Conservation (phyloP, 2,888 invertebrate genomes). For the Cephonodes hylas region DNA sequence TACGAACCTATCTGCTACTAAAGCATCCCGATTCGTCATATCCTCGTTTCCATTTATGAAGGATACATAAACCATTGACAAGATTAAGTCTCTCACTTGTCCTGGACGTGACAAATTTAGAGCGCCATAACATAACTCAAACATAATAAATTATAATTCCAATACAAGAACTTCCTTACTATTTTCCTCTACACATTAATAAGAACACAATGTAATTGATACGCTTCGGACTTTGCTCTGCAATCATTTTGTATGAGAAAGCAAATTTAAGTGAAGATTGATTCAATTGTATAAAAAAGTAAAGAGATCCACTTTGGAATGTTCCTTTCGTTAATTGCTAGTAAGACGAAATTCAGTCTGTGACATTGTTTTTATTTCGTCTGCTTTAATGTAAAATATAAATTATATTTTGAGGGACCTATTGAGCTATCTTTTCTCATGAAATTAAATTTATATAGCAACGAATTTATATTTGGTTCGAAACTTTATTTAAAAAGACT, state of each 20-base stretch:
- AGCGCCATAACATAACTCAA: background rate
- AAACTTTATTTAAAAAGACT: too few relatives aligned
- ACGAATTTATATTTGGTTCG: too few relatives aligned
- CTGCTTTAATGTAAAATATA: too few relatives aligned
- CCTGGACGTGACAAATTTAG: background rate
- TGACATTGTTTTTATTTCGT: too few relatives aligned
- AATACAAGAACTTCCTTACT: constrained; percentile 10
- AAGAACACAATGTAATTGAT: background rate
- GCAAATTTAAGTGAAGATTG: background rate
- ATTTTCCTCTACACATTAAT: background rate
- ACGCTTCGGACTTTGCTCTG: background rate
- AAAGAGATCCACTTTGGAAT: too few relatives aligned
- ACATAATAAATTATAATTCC: constrained; percentile 8
- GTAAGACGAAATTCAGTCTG: too few relatives aligned
- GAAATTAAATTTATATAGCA: too few relatives aligned
- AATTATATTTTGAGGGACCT: too few relatives aligned
- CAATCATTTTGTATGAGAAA: background rate
- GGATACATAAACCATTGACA: background rate
- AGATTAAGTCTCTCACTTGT: background rate
- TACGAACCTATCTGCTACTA: background rate
- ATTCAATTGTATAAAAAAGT: too few relatives aligned
- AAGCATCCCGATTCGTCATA: background rate
- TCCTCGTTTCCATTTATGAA: background rate
- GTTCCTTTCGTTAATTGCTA: too few relatives aligned
- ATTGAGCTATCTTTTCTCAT: too few relatives aligned